Evolutionary conservation across 1,140 invertebrate genomes (phyloP).

Genomic region (Drosophila miranda): DNA sequence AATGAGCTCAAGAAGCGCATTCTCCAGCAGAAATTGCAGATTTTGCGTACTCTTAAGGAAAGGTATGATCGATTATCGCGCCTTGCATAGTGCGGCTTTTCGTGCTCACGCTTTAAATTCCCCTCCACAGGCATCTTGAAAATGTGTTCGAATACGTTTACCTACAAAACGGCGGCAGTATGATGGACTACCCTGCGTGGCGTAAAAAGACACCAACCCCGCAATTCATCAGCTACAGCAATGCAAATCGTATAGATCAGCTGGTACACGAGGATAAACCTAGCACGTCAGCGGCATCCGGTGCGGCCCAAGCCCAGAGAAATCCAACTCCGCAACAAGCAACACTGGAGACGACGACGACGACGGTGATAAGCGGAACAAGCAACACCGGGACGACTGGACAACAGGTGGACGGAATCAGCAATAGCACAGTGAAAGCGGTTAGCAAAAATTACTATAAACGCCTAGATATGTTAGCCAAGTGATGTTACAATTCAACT

Average conservation of each 20-base stretch:
- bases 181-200: conserved; percentile 93
- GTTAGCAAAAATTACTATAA: conserved; percentile 32
- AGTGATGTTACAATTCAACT: conserved; percentile 62
- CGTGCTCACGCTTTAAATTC: not conserved
- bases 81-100: too few species aligned
- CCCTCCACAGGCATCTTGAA: conserved; percentile 86
- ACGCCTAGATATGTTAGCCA: not conserved
- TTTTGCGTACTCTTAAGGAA: conserved; percentile 81
- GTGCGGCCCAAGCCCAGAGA: conserved; percentile 43
- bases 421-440: conserved; percentile 56
- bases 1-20: conserved; percentile 79
- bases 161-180: conserved; percentile 91
- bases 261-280: conserved; percentile 82
- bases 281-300: conserved; percentile 61
- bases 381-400: conserved; percentile 33
- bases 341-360: conserved; percentile 3
- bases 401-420: conserved; percentile 41
- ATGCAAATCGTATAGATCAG: conserved; percentile 88
- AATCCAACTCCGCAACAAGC: conserved; percentile 20
- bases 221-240: conserved; percentile 89
- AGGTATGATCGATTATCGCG: conserved; percentile 41
- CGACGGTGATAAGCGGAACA: conserved; percentile 8
- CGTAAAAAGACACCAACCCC: conserved; percentile 89
- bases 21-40: conserved; percentile 76
- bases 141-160: conserved; percentile 92